phyloP scores from a whole-genome alignment of 2,113 vertebrate genomes.

The Perognathus longimembris region DNA sequence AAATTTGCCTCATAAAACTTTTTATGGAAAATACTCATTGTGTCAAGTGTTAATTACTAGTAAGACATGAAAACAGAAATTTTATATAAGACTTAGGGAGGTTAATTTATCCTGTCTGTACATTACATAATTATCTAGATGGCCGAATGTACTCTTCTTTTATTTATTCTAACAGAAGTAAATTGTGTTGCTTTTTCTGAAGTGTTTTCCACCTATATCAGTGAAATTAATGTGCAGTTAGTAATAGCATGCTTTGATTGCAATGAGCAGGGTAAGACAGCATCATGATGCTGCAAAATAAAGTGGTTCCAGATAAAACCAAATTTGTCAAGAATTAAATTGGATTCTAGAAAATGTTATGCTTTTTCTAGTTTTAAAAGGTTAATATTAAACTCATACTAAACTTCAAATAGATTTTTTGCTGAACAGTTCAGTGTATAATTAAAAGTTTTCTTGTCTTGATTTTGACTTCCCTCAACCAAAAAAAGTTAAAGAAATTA shows the following conservation, averaged over 20 bases:
- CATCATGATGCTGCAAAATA: neutral
- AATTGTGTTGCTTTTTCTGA: conserved; percentile 69
- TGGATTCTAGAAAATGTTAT: neutral
- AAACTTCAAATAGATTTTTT: neutral
- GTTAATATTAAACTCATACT: conserved; percentile 17
- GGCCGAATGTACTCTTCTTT: conserved; percentile 70
- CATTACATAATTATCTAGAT: neutral
- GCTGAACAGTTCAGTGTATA: conserved; percentile 18
- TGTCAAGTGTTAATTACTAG: conserved; percentile 30
- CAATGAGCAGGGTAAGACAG: conserved; percentile 4
- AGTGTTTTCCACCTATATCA: conserved; percentile 78
- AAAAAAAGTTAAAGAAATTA: neutral
- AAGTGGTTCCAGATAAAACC: conserved; percentile 51
- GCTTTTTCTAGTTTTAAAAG: conserved; percentile 39
- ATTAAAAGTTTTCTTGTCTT: conserved; percentile 45
- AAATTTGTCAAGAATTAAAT: conserved; percentile 46
- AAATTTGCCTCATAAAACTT: conserved; percentile 8
- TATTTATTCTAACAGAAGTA: conserved; percentile 69
- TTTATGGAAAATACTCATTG: conserved; percentile 41
- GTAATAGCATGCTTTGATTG: conserved; percentile 51
- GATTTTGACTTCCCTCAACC: neutral
- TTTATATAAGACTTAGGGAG: neutral
- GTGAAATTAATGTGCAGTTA: conserved; percentile 45
- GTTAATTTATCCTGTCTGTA: neutral
- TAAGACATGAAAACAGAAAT: neutral